Evolutionary conservation across 1,140 invertebrate genomes (phyloP).

Genomic region (Zaprionus davidi): DNA sequence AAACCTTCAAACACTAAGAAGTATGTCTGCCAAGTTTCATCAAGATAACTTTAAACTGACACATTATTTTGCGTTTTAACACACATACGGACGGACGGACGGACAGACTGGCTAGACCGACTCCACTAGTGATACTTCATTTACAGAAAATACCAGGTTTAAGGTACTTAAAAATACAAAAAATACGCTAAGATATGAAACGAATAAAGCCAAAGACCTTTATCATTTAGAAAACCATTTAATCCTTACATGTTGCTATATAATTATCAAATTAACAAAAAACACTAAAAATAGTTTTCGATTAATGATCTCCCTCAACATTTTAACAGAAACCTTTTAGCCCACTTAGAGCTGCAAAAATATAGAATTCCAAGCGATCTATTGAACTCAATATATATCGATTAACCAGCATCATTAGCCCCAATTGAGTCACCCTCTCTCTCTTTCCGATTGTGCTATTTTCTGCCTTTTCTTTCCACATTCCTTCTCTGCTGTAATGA

Average conservation of each 20-base stretch:
- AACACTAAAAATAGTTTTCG: background rate
- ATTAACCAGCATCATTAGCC: constrained; percentile 24
- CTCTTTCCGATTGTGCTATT: background rate
- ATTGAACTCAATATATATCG: constrained; percentile 4
- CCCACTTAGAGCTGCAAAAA: constrained; percentile 1
- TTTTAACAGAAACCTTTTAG: background rate
- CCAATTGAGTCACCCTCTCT: constrained; percentile 24
- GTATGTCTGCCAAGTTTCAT: too few relatives aligned
- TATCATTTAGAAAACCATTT: too few relatives aligned
- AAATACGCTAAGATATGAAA: too few relatives aligned
- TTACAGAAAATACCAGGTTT: too few relatives aligned
- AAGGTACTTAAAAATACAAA: too few relatives aligned
- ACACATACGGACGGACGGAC: too few relatives aligned
- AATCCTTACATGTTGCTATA: background rate
- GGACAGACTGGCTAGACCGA: too few relatives aligned
- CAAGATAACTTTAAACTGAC: too few relatives aligned
- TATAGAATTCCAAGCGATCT: constrained; percentile 2
- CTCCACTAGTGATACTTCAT: too few relatives aligned
- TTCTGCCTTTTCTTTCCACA: background rate
- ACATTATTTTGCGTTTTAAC: too few relatives aligned
- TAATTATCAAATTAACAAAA: background rate
- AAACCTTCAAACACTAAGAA: too few relatives aligned
- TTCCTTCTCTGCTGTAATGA: constrained; percentile 12
- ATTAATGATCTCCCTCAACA: background rate
- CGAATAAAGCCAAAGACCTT: too few relatives aligned